Evolutionary conservation across 2,113 vertebrate species (phyloP), one percentile per base, ranked within the genome.

Genomic region (Pavo muticus): DNA sequence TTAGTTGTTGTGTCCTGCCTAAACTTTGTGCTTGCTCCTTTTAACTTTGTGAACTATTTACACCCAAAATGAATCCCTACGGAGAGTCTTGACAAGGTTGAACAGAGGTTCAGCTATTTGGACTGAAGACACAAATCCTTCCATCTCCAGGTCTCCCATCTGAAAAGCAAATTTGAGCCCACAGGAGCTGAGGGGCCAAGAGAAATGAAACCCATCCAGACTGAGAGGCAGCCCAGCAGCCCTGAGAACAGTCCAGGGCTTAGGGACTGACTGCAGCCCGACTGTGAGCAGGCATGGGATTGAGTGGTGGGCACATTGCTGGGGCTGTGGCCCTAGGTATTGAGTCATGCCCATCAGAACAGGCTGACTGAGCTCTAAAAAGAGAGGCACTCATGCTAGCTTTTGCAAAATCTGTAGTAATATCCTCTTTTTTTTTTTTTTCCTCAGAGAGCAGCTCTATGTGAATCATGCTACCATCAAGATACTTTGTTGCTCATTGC

Each of bases 1-100:
- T 85, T 18, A 44, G 21, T 48, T 71, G 50, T 47, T 84, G 56
- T 21, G 17, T 25, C 32, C 32, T 76, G 56, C 71, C 48, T 72
- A 52, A 54, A 69, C 14, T 47, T 87, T 30, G 44, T 57, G 25
- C 64, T 88, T 69, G 14, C 14, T 73, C 6, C 57, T 75, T 92
- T 56, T 35, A 87, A 75, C 12, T 61, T 35, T 40, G 69, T 69
- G 54, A 84, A 50, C 79, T 92, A n/a, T 64, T 83, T 75, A 70
- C 7, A 30, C 63, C 56, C 45, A 74, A 88, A 94, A 67, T 67
- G 18, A 90, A 50, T 83, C 25, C 39, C 27, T 29, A 24, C 15
- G 27, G 60, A 12, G 6, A 50, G 29, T 68, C 67, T 40, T n/a
- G 30, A 60, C 39, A 11, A 67, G 32, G 37, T 24, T 56, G 37